phyloP scores from a whole-genome alignment of 2,797 vertebrate species.

The Ctenosaura bakeri region DNA sequence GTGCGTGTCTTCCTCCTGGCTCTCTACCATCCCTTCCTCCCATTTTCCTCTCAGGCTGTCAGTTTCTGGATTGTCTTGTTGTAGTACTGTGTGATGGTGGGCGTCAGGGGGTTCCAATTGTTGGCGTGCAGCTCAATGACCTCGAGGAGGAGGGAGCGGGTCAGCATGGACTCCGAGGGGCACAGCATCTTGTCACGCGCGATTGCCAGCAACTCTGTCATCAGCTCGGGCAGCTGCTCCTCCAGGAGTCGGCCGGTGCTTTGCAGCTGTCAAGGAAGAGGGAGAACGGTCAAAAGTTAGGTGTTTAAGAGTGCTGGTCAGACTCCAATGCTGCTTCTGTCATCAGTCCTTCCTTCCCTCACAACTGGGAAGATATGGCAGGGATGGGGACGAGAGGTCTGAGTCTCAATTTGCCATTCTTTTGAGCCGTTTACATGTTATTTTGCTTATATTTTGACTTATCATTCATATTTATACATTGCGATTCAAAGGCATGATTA shows the following conservation, averaged over 20 bases:
- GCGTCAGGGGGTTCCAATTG: constrained; percentile 94
- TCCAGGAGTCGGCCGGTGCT: constrained; percentile 94
- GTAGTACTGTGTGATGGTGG: constrained; percentile 97
- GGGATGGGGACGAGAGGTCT: too few species aligned
- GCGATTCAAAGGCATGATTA: too few species aligned
- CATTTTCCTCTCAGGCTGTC: constrained; percentile 85
- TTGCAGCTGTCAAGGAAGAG: constrained; percentile 86
- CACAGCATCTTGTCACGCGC: constrained; percentile 98
- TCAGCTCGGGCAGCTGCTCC: constrained; percentile 98
- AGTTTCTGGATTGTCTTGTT: constrained; percentile 99
- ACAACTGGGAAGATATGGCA: not conserved
- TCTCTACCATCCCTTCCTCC: constrained; percentile 73
- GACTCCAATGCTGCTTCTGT: not conserved
- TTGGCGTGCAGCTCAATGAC: constrained; percentile 98
- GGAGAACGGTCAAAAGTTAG: constrained; percentile 49
- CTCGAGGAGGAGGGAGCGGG: constrained; percentile 96
- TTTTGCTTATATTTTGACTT: not conserved
- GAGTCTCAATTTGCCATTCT: not conserved
- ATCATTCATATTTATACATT: too few species aligned
- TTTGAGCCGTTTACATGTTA: not conserved
- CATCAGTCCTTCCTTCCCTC: not conserved
- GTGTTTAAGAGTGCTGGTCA: constrained; percentile 24
- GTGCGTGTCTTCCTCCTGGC: constrained; percentile 67
- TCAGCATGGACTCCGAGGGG: constrained; percentile 94
- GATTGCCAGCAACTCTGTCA: constrained; percentile 92